Base-by-base conservation (phyloP, 1,140 invertebrate species). In the Zaprionus gabonicus region DNA sequence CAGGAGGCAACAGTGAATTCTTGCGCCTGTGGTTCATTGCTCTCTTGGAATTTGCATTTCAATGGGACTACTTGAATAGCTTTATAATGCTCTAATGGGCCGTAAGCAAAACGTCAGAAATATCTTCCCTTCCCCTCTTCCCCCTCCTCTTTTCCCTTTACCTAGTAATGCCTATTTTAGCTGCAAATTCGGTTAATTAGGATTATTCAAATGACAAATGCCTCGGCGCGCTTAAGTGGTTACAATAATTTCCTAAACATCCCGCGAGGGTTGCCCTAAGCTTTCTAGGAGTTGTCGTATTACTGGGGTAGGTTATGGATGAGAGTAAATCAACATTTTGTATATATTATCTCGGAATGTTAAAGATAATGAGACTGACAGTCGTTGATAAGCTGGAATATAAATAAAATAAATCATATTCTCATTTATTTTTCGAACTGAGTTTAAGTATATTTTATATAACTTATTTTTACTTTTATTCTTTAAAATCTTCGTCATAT, bases 11-110 rank as follows among this genome's bases (percentile, higher is more conserved):
- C 6, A 17, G 2, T 44, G 41, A 44, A n/a, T 44, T 17, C 41
- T 44, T 44, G n/a, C 12, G 46, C 34, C 51, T 59, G 27, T 15
- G 65, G 75, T 46, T 49, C 25, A 12, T 10, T 49, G 20, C 20
- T 51, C 46, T 23, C n/a, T 64, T 59, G 34, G 49, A 71, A 87
- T 87, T 88, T 78, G 58, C 83, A 87, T 75, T 75, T 81, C 41
- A 81, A 81, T 80, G 60, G 68, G 64, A 78, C 55, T 59, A 63
- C 67, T 69, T 49, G 34, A 72, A 87, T 73, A 66, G 51, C 28
- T 62, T 63, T 70, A 44, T 51, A 66, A 69, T 66, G 76, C 5
- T 27, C 63, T 71, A 76, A 82, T 82, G 82, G 55, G 44, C 23
- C 27, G 28, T 64, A 53, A 58, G 56, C 25, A 10, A 25, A 58